These are phyloP conservation scores for Acanthosoma haemorrhoidale DNA, from an alignment of 2,888 invertebrate genomes.

Conservation along the genomic window DNA sequence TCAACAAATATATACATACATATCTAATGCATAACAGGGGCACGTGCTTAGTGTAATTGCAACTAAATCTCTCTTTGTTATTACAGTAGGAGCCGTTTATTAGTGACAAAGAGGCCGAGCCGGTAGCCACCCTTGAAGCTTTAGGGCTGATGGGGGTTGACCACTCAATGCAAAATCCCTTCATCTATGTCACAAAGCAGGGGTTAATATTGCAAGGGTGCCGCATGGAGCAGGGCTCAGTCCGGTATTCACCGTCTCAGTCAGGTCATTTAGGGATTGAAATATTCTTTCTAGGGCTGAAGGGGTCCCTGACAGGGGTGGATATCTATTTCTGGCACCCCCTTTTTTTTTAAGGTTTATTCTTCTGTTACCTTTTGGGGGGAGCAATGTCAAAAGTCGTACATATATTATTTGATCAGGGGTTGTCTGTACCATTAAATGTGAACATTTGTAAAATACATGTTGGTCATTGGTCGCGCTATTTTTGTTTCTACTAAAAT, in stretches of 20 bases:
- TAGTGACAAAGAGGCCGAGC: not conserved
- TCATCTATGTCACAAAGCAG: not conserved
- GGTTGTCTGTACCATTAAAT: too few species aligned
- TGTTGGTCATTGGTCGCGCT: too few species aligned
- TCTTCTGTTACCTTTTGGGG: too few species aligned
- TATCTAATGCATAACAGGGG: too few species aligned
- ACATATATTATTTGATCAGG: too few species aligned
- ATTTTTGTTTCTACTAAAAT: too few species aligned
- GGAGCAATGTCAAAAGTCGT: too few species aligned
- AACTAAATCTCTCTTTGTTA: not conserved
- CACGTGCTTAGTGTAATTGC: constrained; percentile 12
- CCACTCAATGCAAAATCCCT: constrained; percentile 17
- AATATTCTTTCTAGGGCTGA: not conserved
- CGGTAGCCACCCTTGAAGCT: not conserved
- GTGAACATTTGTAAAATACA: too few species aligned
- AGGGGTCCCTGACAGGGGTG: not conserved
- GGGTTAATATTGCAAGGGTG: constrained; percentile 9
- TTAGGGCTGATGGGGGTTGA: not conserved
- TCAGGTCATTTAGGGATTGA: not conserved
- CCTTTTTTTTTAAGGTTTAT: too few species aligned
- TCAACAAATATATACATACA: too few species aligned
- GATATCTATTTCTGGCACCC: not conserved
- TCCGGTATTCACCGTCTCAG: not conserved
- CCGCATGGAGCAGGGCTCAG: not conserved
- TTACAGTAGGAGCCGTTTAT: not conserved